phyloP scores from a whole-genome alignment of 30 jellyfish, hydroid and myxozoan species.

The Cassiopea andromeda region DNA sequence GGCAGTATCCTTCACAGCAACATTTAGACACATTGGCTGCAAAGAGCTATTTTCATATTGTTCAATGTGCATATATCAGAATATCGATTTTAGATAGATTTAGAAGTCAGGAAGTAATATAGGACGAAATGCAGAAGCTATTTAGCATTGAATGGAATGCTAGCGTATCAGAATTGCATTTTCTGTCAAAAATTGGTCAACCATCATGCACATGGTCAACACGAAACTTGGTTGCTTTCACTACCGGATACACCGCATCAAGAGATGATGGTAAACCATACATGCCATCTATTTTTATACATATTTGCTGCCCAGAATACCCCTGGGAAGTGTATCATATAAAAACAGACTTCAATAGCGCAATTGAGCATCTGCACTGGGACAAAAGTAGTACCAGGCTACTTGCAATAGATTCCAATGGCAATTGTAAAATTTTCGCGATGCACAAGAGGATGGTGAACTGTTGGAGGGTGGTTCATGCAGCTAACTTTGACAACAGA shows the following conservation, averaged over 20 bases:
- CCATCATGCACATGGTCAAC: conserved; percentile 78
- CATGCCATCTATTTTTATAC: conserved; percentile 16
- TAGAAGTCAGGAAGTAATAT: not conserved
- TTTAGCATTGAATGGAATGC: conserved; percentile 40
- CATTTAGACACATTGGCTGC: not conserved
- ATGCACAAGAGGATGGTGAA: conserved; percentile 52
- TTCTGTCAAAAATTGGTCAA: conserved; percentile 17
- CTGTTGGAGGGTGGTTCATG: conserved; percentile 59
- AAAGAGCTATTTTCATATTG: no score
- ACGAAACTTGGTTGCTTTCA: conserved; percentile 65
- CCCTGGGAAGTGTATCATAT: conserved; percentile 76
- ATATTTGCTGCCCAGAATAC: conserved; percentile 66
- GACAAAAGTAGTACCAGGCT: conserved; percentile 65
- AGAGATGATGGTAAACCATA: conserved; percentile 9
- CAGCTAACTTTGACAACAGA: conserved; percentile 40
- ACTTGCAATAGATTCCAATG: conserved; percentile 66
- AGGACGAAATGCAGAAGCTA: conserved; percentile 22
- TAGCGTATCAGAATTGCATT: conserved; percentile 20
- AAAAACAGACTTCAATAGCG: conserved; percentile 43
- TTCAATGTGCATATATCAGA: no score
- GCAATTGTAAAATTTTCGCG: conserved; percentile 66
- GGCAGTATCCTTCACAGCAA: conserved; percentile 10
- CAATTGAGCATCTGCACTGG: conserved; percentile 78
- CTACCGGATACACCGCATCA: conserved; percentile 51
- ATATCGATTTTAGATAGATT: no score